phyloP scores from a whole-genome alignment of 1,140 invertebrate species.

The Scylla paramamosain region DNA sequence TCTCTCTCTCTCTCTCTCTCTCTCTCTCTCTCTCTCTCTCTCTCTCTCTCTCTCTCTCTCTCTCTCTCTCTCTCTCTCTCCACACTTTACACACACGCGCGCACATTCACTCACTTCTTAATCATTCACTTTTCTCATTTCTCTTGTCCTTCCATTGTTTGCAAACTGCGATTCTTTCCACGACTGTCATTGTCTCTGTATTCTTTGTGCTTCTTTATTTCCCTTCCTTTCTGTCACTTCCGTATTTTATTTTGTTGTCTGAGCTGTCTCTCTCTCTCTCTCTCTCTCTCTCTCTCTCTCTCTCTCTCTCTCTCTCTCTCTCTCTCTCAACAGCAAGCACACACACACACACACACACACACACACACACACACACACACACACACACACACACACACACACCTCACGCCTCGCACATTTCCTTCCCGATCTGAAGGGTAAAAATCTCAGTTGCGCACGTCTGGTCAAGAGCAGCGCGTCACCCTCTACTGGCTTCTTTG shows the following conservation, averaged over 20 bases:
- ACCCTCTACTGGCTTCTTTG: neutral
- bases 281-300: slow-evolving; percentile 21
- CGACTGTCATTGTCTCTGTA: neutral
- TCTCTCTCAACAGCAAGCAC: neutral
- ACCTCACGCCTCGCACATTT: neutral
- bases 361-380: slow-evolving; percentile 19
- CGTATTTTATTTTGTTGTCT: neutral
- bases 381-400: neutral
- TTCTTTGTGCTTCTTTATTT: neutral
- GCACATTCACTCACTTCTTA: neutral
- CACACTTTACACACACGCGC: slow-evolving; percentile 4
- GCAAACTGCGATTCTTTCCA: neutral
- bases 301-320: slow-evolving; percentile 25
- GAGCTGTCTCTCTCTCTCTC: neutral
- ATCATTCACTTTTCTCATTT: neutral
- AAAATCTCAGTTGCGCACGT: neutral
- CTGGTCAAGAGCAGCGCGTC: neutral
- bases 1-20: slow-evolving; percentile 56
- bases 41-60: slow-evolving; percentile 25
- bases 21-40: slow-evolving; percentile 40
- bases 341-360: slow-evolving; percentile 19
- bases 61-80: slow-evolving; percentile 14
- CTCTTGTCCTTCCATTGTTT: neutral
- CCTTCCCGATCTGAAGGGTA: neutral
- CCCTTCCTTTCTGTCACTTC: neutral